Conservation (phyloP, 2,797 vertebrate species). For the Diplodus puntazzo region DNA sequence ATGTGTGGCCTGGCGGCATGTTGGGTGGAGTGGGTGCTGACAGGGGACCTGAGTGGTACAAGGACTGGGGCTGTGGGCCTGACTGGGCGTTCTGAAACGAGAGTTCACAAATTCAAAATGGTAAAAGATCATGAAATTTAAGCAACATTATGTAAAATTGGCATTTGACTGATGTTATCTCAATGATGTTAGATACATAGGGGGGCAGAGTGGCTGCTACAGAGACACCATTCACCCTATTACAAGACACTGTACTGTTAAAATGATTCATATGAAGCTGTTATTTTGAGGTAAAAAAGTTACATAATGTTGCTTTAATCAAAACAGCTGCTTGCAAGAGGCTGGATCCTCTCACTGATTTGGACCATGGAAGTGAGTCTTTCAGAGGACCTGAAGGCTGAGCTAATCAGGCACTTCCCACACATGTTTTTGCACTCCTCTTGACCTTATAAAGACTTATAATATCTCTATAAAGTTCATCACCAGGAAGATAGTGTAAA, state of each 20-base stretch:
- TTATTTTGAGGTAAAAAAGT: too few species aligned
- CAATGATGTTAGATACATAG: too few species aligned
- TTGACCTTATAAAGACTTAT: not conserved
- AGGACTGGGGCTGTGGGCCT: slow-evolving; percentile 90
- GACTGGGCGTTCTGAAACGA: slow-evolving; percentile 85
- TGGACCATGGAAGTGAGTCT: not conserved
- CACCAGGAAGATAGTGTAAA: not conserved
- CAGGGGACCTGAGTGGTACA: slow-evolving; percentile 92
- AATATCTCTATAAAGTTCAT: not conserved
- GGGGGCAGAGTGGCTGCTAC: too few species aligned
- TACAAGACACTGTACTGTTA: too few species aligned
- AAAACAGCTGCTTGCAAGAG: not conserved
- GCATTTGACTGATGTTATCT: too few species aligned
- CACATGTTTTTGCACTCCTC: not conserved
- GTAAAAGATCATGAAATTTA: not conserved
- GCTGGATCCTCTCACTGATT: not conserved
- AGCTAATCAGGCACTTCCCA: not conserved
- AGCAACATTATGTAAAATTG: too few species aligned
- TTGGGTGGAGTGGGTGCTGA: slow-evolving; percentile 91
- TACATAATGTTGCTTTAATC: not conserved
- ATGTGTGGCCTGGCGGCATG: slow-evolving; percentile 93
- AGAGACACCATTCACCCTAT: too few species aligned
- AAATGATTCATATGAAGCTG: too few species aligned
- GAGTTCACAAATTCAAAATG: not conserved
- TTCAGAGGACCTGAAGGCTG: not conserved